Conservation (phyloP, 1,140 invertebrate genomes). For the Anoplophora glabripennis region DNA sequence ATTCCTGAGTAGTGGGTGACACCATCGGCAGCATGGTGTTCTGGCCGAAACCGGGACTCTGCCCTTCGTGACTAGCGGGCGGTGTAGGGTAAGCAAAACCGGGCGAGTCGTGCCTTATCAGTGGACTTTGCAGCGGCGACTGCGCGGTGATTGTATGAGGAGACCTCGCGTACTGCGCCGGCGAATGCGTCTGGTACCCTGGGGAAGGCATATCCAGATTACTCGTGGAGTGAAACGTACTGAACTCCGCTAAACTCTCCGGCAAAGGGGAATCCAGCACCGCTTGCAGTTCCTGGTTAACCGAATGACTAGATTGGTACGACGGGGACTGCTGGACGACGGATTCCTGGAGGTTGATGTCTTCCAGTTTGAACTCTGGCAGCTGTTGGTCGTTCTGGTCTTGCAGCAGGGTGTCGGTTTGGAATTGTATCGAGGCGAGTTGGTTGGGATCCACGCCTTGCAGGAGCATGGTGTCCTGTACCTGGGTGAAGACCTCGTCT, state of each 20-base stretch:
- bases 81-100: constrained; percentile 79
- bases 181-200: constrained; percentile 49
- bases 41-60: constrained; percentile 58
- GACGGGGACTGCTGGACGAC: constrained; percentile 48
- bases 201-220: constrained; percentile 49
- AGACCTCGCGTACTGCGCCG: constrained; percentile 42
- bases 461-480: constrained; percentile 67
- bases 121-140: constrained; percentile 61
- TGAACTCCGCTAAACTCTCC: constrained; percentile 77
- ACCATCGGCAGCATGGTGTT: constrained; percentile 48
- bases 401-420: constrained; percentile 57
- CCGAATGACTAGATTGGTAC: constrained; percentile 59
- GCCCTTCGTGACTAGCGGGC: constrained; percentile 77
- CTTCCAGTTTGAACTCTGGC: constrained; percentile 66
- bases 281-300: constrained; percentile 69
- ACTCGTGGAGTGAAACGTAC: constrained; percentile 64
- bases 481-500: constrained; percentile 75
- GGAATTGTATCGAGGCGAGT: constrained; percentile 56
- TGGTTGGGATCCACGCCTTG: constrained; percentile 65
- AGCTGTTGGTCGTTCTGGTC: constrained; percentile 62
- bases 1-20: constrained; percentile 49
- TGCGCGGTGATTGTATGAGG: constrained; percentile 54
- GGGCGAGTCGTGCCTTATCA: constrained; percentile 59
- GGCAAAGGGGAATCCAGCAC: constrained; percentile 72
- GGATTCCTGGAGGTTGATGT: constrained; percentile 51